Conservation (phyloP, 2,888 invertebrate species). For the Trachelus stipa region DNA sequence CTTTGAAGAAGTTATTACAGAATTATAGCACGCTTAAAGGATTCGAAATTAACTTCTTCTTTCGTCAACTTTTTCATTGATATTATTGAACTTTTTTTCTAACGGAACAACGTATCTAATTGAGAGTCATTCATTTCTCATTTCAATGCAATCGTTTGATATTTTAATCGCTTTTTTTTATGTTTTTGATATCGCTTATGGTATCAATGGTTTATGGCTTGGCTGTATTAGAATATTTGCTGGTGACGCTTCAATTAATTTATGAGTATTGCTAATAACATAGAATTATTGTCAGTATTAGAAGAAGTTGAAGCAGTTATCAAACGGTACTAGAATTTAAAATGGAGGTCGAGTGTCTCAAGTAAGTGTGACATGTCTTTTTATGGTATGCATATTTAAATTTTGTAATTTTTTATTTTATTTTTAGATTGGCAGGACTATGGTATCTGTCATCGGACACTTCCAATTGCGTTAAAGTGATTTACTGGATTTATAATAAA, state of each 20-base stretch:
- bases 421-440: not conserved
- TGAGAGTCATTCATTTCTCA: not conserved
- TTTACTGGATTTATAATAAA: constrained; percentile 40
- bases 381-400: not conserved
- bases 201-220: not conserved
- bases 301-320: not conserved
- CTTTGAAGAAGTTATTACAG: not conserved
- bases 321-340: not conserved
- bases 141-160: not conserved
- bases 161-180: not conserved
- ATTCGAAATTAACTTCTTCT: not conserved
- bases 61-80: not conserved
- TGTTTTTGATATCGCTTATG: not conserved
- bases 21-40: not conserved
- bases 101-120: not conserved
- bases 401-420: not conserved
- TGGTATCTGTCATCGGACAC: constrained; percentile 5
- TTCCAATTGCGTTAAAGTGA: constrained; percentile 7
- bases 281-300: not conserved
- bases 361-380: not conserved
- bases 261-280: not conserved
- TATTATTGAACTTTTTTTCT: not conserved
- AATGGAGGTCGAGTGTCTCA: not conserved
- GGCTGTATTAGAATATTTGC: not conserved
- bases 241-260: not conserved